Evolutionary conservation across 2,888 invertebrate species (phyloP).

Genomic region (Patella pellucida): DNA sequence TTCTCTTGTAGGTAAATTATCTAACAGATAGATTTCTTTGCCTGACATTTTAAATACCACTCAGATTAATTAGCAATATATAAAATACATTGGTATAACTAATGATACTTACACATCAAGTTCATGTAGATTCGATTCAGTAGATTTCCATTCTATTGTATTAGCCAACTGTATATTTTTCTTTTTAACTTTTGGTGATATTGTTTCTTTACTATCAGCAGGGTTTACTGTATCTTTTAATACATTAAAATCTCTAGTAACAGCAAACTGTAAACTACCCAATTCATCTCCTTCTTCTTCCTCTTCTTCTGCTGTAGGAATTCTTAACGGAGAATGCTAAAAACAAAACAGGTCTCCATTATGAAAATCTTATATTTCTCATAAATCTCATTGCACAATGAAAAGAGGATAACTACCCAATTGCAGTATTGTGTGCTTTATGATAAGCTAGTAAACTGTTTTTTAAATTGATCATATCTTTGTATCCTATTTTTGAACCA

Average conservation of each 20-base stretch:
- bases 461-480: too few species aligned
- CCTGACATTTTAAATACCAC: too few species aligned
- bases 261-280: constrained; percentile 61
- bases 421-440: too few species aligned
- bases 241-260: constrained; percentile 61
- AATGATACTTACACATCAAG: constrained; percentile 72
- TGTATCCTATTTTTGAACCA: too few species aligned
- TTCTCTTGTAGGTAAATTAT: too few species aligned
- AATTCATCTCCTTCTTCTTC: constrained; percentile 45
- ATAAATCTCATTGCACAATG: too few species aligned
- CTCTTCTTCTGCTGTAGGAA: constrained; percentile 53
- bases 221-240: constrained; percentile 46
- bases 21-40: too few species aligned
- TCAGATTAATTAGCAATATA: too few species aligned
- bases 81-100: too few species aligned
- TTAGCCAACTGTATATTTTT: constrained; percentile 37
- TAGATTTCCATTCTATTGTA: constrained; percentile 36
- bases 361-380: too few species aligned
- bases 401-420: too few species aligned
- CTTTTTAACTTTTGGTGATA: constrained; percentile 50
- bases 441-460: too few species aligned
- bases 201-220: constrained; percentile 29
- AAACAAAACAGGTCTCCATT: constrained; percentile 12
- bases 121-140: constrained; percentile 73
- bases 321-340: constrained; percentile 46